Conservation (phyloP, 2,797 vertebrate genomes). For the Thaleichthys pacificus region DNA sequence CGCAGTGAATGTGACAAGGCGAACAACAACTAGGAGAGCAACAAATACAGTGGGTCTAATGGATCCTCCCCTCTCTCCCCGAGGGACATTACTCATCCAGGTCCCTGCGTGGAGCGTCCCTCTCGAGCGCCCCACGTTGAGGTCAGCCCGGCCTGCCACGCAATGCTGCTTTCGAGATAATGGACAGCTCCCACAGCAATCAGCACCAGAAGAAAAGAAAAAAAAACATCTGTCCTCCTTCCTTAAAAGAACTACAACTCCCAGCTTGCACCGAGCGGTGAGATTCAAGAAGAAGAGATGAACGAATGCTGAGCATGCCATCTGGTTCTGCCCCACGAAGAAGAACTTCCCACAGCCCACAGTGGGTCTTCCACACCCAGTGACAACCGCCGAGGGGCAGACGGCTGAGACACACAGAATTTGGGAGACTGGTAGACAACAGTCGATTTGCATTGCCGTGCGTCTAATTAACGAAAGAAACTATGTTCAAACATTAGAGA, state of each 20-base stretch:
- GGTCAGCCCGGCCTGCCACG: slow-evolving; percentile 19
- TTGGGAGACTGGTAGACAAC: not conserved
- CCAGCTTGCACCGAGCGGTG: not conserved
- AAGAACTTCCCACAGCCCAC: not conserved
- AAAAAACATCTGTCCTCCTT: slow-evolving; percentile 1
- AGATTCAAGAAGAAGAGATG: not conserved
- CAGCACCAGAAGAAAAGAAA: slow-evolving; percentile 3
- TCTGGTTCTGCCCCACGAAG: not conserved
- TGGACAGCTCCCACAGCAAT: slow-evolving; percentile 26
- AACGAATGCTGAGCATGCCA: not conserved
- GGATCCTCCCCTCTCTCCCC: slow-evolving; percentile 17
- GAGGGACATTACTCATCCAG: slow-evolving; percentile 24
- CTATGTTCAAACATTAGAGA: no score
- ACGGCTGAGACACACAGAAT: not conserved
- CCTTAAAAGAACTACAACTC: not conserved
- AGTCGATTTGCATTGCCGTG: no score
- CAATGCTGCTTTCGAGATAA: slow-evolving; percentile 22
- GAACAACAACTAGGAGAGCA: slow-evolving; percentile 17
- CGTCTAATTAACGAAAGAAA: no score
- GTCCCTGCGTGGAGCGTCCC: slow-evolving; percentile 2
- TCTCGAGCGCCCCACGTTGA: slow-evolving; percentile 3
- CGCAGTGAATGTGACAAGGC: not conserved
- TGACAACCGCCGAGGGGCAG: not conserved
- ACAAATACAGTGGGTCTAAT: slow-evolving; percentile 21
- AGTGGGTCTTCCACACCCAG: no score